Conservation (phyloP, 23 tunicate genomes). For the Oikopleura dioica region DNA sequence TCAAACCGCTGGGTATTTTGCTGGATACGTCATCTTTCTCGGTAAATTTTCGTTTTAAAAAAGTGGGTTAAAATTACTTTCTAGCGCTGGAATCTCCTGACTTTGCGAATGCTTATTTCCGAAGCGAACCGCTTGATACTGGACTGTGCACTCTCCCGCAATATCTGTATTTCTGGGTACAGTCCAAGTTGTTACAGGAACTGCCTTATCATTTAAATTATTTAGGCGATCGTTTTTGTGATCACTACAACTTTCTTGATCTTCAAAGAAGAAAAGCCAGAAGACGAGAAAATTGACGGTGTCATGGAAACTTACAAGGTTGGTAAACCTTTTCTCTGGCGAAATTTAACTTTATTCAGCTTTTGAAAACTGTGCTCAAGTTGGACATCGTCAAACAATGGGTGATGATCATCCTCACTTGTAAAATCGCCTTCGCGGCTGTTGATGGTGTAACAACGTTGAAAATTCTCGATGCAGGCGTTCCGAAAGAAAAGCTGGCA, state of each 20-base stretch:
- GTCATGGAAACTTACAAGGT: constrained; percentile 59
- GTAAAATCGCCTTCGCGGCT: constrained; percentile 49
- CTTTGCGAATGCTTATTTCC: constrained; percentile 54
- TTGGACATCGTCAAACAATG: constrained; percentile 40
- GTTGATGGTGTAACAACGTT: constrained; percentile 53
- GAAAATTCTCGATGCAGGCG: constrained; percentile 54
- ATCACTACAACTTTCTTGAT: constrained; percentile 62
- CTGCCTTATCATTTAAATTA: too few species aligned
- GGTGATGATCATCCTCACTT: constrained; percentile 44
- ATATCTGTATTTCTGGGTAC: too few species aligned
- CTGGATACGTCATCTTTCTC: constrained; percentile 69
- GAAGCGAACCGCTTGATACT: constrained; percentile 24
- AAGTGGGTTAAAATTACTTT: too few species aligned
- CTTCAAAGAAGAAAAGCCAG: constrained; percentile 32
- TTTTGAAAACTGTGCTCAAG: too few species aligned
- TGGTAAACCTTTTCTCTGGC: too few species aligned
- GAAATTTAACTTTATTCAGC: too few species aligned
- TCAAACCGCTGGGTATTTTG: constrained; percentile 91
- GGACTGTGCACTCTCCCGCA: constrained; percentile 46
- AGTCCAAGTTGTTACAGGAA: too few species aligned
- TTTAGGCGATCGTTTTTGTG: constrained; percentile 68
- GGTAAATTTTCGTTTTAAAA: too few species aligned
- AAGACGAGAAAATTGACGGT: constrained; percentile 25
- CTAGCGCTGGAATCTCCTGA: constrained; percentile 68
- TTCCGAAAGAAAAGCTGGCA: constrained; percentile 56